Base-by-base conservation (phyloP, 2,888 invertebrate genomes). In the Hymenopus coronatus region DNA sequence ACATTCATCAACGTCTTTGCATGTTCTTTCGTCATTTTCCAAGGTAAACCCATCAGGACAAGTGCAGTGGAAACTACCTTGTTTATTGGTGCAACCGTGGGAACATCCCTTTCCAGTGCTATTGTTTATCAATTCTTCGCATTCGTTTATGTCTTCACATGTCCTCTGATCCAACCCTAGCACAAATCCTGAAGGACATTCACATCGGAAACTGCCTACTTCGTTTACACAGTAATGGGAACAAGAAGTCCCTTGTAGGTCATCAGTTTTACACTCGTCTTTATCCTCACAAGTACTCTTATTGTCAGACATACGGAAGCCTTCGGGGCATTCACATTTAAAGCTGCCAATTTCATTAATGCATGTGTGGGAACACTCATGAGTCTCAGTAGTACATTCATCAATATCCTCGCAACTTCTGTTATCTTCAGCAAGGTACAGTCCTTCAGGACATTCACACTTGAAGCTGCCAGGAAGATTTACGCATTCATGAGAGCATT, bases 61-160 rank as follows among this genome's bases (percentile, higher is more conserved):
- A 89, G 93, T 92, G 91, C 96, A 96, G 81, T 93, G 92, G 91
- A 94, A 96, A 30, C 95, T 94, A 27, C 96, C 96, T 15, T 93
- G 92, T 0, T 94, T 94, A 91, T 96, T 96, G 83, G 95, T 93
- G 92, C 96, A 97, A 40, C 93, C 92, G 90, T 94, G 93, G 6
- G 94, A 94, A 90, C 95, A 95, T 2, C 87, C 91, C 92, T 91
- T 91, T 94, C 94, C 93, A 3, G 92, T 92, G 84, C 92, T 91
- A 9, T 90, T 85, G 2, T 70, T 70, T 70, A 70, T 70, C 54
- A 70, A 70, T 20, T 70, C 20, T 8, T 88, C 87, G 54, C 93
- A 92, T 0, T 93, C 93, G 91, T 94, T 93, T 88, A 94, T 90
- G 89, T 94, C 94, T 87, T 92, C 92, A 91, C 93, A 94, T 20